Evolutionary conservation across 2,888 invertebrate genomes (phyloP).

Genomic region (Dicyrtoma fusca): DNA sequence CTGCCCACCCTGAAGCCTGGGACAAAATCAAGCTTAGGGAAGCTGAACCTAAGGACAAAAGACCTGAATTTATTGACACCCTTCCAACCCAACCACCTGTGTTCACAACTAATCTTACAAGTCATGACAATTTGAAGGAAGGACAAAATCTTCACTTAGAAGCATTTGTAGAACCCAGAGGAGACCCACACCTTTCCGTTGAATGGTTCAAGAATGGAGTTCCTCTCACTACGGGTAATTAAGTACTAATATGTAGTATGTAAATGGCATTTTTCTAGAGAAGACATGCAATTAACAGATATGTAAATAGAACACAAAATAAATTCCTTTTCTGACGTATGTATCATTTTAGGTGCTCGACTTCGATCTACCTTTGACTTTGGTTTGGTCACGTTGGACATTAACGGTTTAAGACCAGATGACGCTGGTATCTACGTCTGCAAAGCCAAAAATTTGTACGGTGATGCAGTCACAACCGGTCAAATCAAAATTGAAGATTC

Average conservation of each 20-base stretch:
- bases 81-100: slow-evolving; percentile 89
- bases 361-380: slow-evolving; percentile 89
- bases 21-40: slow-evolving; percentile 89
- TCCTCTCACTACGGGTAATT: slow-evolving; percentile 8
- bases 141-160: slow-evolving; percentile 84
- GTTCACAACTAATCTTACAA: slow-evolving; percentile 89
- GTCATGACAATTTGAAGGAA: slow-evolving; percentile 80
- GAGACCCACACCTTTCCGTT: slow-evolving; percentile 65
- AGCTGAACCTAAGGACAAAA: slow-evolving; percentile 69
- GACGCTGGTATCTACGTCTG: slow-evolving; percentile 94
- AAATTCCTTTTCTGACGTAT: not conserved
- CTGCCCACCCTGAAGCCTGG: slow-evolving; percentile 89
- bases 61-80: slow-evolving; percentile 70
- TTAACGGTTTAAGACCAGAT: slow-evolving; percentile 82
- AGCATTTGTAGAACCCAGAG: slow-evolving; percentile 87
- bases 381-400: slow-evolving; percentile 89
- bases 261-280: not conserved
- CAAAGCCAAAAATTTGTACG: slow-evolving; percentile 81
- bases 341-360: slow-evolving; percentile 28
- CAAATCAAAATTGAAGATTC: slow-evolving; percentile 77
- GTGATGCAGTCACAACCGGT: slow-evolving; percentile 92
- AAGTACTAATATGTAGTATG: not conserved
- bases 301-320: too few relatives aligned
- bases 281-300: too few relatives aligned
- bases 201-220: slow-evolving; percentile 86